A percentile compares a stretch with the other conserved stretches of the same genome.
Conservation (phyloP, 2,113 vertebrate genomes). For the Tachysurus fulvidraco region DNA sequence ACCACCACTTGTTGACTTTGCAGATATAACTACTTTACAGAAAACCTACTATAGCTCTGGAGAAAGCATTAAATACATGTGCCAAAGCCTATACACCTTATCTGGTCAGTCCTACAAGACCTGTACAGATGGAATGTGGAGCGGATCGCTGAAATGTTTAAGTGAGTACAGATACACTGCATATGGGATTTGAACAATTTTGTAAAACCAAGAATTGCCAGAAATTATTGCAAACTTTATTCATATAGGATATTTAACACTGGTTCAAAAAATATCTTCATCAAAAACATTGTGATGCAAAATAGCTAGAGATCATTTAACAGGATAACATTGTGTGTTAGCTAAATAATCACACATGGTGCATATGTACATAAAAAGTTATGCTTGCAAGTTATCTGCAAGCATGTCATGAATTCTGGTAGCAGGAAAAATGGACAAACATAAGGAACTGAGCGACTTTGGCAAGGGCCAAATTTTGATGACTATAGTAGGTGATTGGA, state of each 20-base stretch:
- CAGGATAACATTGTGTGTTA: not conserved
- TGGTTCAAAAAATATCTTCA: not conserved
- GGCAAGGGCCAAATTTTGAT: no score
- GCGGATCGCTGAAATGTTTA: conserved; percentile 41
- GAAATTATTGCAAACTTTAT: not conserved
- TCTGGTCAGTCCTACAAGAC: not conserved
- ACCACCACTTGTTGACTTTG: conserved; percentile 24
- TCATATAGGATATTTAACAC: not conserved
- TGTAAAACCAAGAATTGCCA: not conserved
- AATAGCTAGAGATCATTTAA: not conserved
- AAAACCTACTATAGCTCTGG: conserved; percentile 4
- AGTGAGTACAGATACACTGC: conserved; percentile 48
- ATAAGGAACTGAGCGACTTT: no score
- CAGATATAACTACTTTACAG: not conserved
- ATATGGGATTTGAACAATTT: not conserved
- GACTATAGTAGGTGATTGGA: no score
- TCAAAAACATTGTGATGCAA: not conserved
- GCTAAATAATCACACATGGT: not conserved
- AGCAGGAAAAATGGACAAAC: no score
- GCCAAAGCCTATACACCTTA: conserved; percentile 11
- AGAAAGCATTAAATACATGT: conserved; percentile 47
- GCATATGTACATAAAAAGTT: no score
- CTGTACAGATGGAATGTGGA: conserved; percentile 56
- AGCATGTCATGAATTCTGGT: no score
- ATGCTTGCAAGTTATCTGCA: no score